phyloP scores from a whole-genome alignment of 2,888 invertebrate species.

The Drosophila anomalata region DNA sequence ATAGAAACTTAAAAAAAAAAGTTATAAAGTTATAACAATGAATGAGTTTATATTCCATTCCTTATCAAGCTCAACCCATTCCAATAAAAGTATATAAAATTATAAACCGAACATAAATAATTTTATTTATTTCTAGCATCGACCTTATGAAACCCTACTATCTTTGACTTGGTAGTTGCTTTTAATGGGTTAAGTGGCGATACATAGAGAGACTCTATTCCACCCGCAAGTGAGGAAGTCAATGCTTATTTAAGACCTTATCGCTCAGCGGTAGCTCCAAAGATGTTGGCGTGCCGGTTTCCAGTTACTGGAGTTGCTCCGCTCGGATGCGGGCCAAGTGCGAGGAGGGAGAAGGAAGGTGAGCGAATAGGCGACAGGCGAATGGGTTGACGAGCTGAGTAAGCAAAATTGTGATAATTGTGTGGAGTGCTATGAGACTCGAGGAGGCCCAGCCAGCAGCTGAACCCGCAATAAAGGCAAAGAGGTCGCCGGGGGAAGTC shows the following conservation, averaged over 20 bases:
- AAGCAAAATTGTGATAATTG: slow-evolving; percentile 79
- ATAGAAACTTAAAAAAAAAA: too few relatives aligned
- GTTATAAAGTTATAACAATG: too few relatives aligned
- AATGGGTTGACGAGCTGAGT: slow-evolving; percentile 73
- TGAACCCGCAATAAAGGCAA: slow-evolving; percentile 40
- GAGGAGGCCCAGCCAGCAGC: slow-evolving; percentile 38
- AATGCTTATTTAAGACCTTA: slow-evolving; percentile 76
- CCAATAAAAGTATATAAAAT: background rate
- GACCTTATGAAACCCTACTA: background rate
- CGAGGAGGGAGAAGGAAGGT: slow-evolving; percentile 1
- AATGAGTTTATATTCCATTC: background rate
- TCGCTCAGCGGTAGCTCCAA: slow-evolving; percentile 56
- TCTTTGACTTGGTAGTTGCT: background rate
- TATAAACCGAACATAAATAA: background rate
- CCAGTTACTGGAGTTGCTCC: slow-evolving; percentile 32
- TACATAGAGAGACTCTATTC: slow-evolving; percentile 5
- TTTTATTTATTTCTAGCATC: background rate
- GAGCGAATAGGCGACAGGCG: slow-evolving; percentile 36
- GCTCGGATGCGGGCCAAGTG: slow-evolving; percentile 15
- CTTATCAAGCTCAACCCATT: background rate
- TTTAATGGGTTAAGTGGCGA: slow-evolving; percentile 15
- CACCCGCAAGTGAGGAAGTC: slow-evolving; percentile 71
- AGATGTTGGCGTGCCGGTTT: slow-evolving; percentile 63
- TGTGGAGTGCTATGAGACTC: slow-evolving; percentile 66
- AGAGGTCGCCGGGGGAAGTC: slow-evolving; percentile 19